phyloP scores from a whole-genome alignment of 2,113 vertebrate species.

The Ceyx margarethae region DNA sequence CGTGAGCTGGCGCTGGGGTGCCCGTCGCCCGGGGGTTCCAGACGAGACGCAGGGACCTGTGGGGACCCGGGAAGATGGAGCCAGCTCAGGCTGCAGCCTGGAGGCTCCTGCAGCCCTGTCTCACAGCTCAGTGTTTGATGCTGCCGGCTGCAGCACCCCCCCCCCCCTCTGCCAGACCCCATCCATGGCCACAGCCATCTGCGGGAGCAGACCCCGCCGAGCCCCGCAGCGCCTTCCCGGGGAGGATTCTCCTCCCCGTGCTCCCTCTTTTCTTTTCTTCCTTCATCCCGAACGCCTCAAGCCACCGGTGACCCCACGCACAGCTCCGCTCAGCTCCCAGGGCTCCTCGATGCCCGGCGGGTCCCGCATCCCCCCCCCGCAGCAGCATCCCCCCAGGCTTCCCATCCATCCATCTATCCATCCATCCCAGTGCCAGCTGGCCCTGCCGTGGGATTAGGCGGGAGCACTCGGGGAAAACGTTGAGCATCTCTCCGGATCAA shows the following conservation, averaged over 20 bases:
- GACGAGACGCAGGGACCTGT: rapidly evolving
- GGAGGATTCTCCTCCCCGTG: rapidly evolving
- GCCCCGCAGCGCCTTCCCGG: not conserved
- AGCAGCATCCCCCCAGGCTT: not conserved
- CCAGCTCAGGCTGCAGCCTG: not conserved
- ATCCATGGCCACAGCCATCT: rapidly evolving
- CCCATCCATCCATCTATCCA: not conserved
- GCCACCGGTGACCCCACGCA: not conserved
- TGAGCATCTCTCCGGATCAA: not conserved
- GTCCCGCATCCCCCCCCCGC: not conserved
- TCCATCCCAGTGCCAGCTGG: conserved; percentile 12
- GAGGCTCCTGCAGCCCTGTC: not conserved
- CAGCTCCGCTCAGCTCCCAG: rapidly evolving
- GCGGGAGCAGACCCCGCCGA: not conserved
- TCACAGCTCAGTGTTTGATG: not conserved
- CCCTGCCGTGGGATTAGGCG: not conserved
- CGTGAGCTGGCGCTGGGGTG: not conserved
- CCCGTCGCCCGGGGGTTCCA: rapidly evolving
- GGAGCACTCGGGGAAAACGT: not conserved
- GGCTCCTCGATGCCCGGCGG: rapidly evolving
- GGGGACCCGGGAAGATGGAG: not conserved
- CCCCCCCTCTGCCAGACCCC: not conserved
- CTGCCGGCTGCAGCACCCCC: rapidly evolving
- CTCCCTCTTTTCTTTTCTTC: not conserved
- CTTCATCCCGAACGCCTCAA: not conserved